Evolutionary conservation across 2,888 invertebrate species (phyloP), one percentile per base, ranked within the genome.

Genomic region (Seira musarum): DNA sequence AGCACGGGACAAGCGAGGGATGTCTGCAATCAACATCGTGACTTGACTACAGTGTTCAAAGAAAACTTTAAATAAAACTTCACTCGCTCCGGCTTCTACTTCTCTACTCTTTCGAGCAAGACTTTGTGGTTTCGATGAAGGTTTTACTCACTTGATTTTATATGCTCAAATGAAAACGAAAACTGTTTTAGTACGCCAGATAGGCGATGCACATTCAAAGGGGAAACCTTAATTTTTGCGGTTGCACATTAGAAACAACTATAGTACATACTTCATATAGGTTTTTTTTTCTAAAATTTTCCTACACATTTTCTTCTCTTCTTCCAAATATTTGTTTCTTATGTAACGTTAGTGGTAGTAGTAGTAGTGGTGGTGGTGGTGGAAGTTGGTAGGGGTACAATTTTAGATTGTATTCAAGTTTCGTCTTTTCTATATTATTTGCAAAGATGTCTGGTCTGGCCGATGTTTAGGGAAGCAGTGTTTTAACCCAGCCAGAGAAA

Each of bases 21-120:
- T 78, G 71, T 78, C 71, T 78, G 21, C 70, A 77, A 61, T 24
- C 65, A 35, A 22, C 70, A 61, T 78, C 78, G 71, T 78, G 78
- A 78, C 78, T 71, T 71, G 78, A 78, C 71, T 78, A 40, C 61
- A 5, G n/a, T 30, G 63, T 1, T 24, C 19, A 17, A 74, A 66
- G 49, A 49, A 49, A 49, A 49, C 49, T 49, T 49, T 49, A 49
- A 49, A 49, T 49, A 49, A 49, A n/a, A 49, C 49, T 49, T 49
- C 49, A 13, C 30, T 49, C 17, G 2, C 49, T 3, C 49, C 17
- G 49, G 3, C 49, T n/a, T 49, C 49, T 49, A 3, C 17, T n/a
- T 49, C 49, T 49, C 49, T 3, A 30, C 40, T 40, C 40, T 40
- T 40, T 40, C 40, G 49, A 30, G 30, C 3, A 30, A 49, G 15